Percentiles rank a stretch among this genome's conserved stretches.
Conservation (phyloP, 2,888 invertebrate genomes). For the Pegoplata infirma region DNA sequence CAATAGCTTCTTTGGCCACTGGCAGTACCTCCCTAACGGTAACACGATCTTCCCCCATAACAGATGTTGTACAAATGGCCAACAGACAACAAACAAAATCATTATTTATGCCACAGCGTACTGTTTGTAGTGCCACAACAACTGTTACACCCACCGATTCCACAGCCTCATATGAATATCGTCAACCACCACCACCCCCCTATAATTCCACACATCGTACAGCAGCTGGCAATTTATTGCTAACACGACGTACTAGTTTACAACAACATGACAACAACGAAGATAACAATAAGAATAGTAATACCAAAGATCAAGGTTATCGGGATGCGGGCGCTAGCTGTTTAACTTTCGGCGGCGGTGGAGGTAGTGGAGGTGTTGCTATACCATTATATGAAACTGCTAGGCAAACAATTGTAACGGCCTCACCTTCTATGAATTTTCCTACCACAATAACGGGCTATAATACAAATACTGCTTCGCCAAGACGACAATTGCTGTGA, state of each 20-base stretch:
- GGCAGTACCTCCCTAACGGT: conserved; percentile 61
- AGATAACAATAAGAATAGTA: conserved; percentile 56
- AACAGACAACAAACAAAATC: conserved; percentile 64
- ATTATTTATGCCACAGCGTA: conserved; percentile 61
- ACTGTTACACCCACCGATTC: conserved; percentile 60
- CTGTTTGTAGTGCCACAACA: conserved; percentile 54
- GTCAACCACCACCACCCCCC: conserved; percentile 70
- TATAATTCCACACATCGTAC: conserved; percentile 67
- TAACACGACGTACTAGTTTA: conserved; percentile 61
- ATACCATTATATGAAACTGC: conserved; percentile 58
- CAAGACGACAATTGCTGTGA: conserved; percentile 70
- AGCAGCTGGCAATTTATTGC: conserved; percentile 54
- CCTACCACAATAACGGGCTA: conserved; percentile 67
- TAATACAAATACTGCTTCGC: conserved; percentile 66
- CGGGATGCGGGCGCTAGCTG: conserved; percentile 62
- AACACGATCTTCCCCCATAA: conserved; percentile 60
- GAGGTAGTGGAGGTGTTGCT: neutral
- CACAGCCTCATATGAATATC: conserved; percentile 66
- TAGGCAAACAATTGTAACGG: conserved; percentile 69
- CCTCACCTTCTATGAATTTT: conserved; percentile 70
- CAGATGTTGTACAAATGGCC: conserved; percentile 57
- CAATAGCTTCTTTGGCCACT: conserved; percentile 31
- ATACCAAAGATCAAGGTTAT: conserved; percentile 63
- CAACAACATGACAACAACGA: conserved; percentile 58
- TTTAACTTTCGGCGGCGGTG: no score